These are phyloP conservation scores for Malurus splendens DNA, from an alignment of 2,797 vertebrate species.

Conservation along the genomic window DNA sequence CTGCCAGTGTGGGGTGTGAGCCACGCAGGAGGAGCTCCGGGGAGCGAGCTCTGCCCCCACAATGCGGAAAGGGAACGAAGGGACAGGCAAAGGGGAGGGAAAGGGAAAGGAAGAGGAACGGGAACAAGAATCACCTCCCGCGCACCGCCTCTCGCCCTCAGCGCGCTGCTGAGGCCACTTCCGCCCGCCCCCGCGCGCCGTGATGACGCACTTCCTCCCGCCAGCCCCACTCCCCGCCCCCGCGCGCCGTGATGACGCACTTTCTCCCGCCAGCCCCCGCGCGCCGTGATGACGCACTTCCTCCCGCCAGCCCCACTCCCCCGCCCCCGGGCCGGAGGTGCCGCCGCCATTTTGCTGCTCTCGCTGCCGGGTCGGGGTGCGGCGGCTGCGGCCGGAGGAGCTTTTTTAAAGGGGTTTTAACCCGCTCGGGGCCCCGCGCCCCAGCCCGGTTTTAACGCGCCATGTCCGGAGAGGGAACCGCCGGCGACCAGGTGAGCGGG, in stretches of 20 bases:
- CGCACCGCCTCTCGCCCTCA: rapidly evolving
- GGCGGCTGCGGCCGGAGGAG: background rate
- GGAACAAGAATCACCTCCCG: rapidly evolving
- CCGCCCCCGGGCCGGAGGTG: background rate
- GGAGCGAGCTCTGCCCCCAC: rapidly evolving
- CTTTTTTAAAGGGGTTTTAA: background rate
- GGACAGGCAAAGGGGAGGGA: rapidly evolving
- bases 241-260: no score
- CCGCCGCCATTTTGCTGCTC: background rate
- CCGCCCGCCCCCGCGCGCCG: background rate
- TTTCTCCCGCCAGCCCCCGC: background rate
- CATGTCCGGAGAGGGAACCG: background rate
- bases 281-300: background rate
- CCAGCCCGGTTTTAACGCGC: background rate
- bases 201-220: background rate
- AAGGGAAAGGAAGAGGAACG: rapidly evolving
- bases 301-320: background rate
- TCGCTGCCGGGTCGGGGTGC: background rate
- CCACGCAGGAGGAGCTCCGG: rapidly evolving
- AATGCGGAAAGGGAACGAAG: rapidly evolving
- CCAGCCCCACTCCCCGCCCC: no score
- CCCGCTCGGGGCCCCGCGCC: background rate
- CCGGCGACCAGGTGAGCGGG: background rate
- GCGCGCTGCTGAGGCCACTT: rapidly evolving
- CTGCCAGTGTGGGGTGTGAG: background rate